Evolutionary conservation across 2,113 vertebrate species (phyloP).

Genomic region (Erythrocercus mccallii): DNA sequence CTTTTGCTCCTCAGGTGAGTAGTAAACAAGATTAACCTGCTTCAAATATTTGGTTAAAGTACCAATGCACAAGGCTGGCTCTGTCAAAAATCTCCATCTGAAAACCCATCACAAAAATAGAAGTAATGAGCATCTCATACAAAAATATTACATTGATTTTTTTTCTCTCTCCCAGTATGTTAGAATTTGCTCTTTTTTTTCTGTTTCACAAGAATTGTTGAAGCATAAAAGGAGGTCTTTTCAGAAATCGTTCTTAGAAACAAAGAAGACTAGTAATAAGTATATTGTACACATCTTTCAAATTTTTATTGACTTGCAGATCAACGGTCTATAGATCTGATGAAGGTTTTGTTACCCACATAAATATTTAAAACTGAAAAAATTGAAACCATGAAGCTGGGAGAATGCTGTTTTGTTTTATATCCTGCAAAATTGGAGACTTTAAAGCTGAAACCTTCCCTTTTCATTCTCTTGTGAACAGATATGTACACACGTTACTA

Average conservation of each 20-base stretch:
- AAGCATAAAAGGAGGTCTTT: fast-evolving
- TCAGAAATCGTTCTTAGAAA: not conserved
- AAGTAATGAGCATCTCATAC: not conserved
- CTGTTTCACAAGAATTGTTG: not conserved
- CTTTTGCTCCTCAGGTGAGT: not conserved
- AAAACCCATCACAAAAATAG: not conserved
- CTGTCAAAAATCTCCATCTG: not conserved
- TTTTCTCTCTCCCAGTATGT: not conserved
- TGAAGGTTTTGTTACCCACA: not conserved
- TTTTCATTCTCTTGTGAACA: not conserved
- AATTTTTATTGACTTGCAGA: not conserved
- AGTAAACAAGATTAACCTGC: not conserved
- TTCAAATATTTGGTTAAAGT: not conserved
- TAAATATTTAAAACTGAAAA: not conserved
- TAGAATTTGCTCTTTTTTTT: not conserved
- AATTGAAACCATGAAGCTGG: not conserved
- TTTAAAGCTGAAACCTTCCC: not conserved
- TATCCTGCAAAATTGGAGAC: not conserved
- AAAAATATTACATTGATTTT: not conserved
- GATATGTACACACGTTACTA: not conserved
- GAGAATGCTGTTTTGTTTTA: not conserved
- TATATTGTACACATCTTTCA: not conserved
- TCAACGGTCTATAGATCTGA: not conserved
- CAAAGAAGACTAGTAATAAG: not conserved
- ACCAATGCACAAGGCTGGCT: not conserved